Evolutionary conservation across 2,888 invertebrate genomes (phyloP), one percentile per base, ranked within the genome.

Genomic region (Drosophila paracracens): DNA sequence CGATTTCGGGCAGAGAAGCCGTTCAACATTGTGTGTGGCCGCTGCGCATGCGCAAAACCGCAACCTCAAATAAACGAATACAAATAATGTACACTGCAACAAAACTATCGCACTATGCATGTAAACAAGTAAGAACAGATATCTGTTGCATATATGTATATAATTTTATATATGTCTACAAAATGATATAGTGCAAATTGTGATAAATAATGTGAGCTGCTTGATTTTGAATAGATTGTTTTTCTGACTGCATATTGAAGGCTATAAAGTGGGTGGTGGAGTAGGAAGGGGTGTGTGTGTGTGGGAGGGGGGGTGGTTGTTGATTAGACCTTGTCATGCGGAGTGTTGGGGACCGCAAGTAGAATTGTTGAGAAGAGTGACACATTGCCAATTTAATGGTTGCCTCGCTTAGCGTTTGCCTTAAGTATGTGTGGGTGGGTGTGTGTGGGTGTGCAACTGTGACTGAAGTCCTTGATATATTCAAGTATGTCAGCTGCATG

Each of bases 311-410:
- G 21, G 21, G 21, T 21, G 21, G 36, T 3, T 25, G 7, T 2
- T 16, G 33, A 4, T 18, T 29, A 43, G 31, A 36, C 18, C n/a
- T 27, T 52, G 38, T 40, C 43, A 21, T 53, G 43, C 8, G 54
- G 51, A 50, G 61, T 58, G 56, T 56, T 51, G 43, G n/a, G 18
- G 52, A 68, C 63, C 53, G 35, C 74, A 77, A 64, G 51, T 50
- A 50, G n/a, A 13, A 25, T 13, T 18, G 8, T 38, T 50, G 38
- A n/a, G 40, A 43, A 57, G 43, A 25, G 53, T 59, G 62, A 58
- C 77, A 67, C 75, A 72, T 65, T 74, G 74, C 59, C 87, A 87
- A 85, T 87, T 84, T 83, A 81, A 83, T 79, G 85, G 81, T 75
- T 76, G 84, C 63, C 81, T 81, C 68, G 80, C 72, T 69, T 69